Percentiles rank a stretch among this genome's conserved stretches.
Evolutionary conservation across 2,113 vertebrate species (phyloP).

Genomic region (Brachyhypopomus occidentalis): DNA sequence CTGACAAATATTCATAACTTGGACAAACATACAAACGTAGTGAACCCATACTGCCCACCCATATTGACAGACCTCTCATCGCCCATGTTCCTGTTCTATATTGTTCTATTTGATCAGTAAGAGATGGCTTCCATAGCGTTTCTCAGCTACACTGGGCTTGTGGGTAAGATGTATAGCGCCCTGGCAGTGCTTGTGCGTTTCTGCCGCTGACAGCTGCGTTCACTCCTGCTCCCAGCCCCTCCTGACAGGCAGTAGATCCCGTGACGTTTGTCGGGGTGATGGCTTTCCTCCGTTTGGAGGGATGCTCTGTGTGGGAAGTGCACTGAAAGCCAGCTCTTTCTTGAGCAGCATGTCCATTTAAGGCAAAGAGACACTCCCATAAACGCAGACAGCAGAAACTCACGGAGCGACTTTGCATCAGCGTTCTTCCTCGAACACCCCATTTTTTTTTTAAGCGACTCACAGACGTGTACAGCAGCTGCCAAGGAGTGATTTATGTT

Average conservation of each 20-base stretch:
- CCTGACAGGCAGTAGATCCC: slow-evolving; percentile 33
- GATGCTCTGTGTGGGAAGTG: slow-evolving; percentile 14
- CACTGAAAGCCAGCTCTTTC: slow-evolving; percentile 39
- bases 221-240: slow-evolving; percentile 25
- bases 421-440: slow-evolving; percentile 22
- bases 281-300: slow-evolving; percentile 12
- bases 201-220: slow-evolving; percentile 36
- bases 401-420: slow-evolving; percentile 43
- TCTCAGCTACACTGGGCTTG: neutral
- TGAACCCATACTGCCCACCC: neutral
- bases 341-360: slow-evolving; percentile 49
- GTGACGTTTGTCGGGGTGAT: slow-evolving; percentile 15
- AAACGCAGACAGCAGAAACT: slow-evolving; percentile 44
- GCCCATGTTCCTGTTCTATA: neutral
- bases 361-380: slow-evolving; percentile 50
- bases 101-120: slow-evolving; percentile 5
- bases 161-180: neutral
- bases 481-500: slow-evolving; percentile 42
- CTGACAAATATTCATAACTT: neutral
- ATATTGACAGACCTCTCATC: neutral
- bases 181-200: neutral
- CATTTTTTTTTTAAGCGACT: slow-evolving; percentile 32
- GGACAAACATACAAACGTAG: neutral
- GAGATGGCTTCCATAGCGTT: neutral
- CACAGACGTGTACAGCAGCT: slow-evolving; percentile 46